phyloP scores from a whole-genome alignment of 2,113 vertebrate species.

The Seriola dumerili region DNA sequence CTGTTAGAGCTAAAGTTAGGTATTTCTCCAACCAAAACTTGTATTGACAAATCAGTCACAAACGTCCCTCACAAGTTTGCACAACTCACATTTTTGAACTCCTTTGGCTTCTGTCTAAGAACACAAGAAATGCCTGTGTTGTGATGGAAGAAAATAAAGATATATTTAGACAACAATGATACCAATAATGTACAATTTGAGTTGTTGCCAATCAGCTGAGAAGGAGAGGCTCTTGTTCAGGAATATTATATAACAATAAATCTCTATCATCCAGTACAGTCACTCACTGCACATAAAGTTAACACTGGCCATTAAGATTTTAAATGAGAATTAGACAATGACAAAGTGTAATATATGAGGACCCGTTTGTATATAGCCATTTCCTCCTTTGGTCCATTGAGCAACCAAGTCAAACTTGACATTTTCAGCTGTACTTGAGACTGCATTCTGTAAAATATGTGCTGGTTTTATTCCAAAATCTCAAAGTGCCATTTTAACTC shows the following conservation, averaged over 20 bases:
- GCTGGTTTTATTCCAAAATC: background rate
- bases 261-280: background rate
- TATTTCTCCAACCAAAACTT: background rate
- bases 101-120: background rate
- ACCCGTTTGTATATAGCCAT: background rate
- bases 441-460: background rate
- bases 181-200: background rate
- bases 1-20: background rate
- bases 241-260: background rate
- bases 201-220: background rate
- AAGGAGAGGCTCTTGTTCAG: background rate
- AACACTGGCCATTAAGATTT: background rate
- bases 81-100: background rate
- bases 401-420: background rate
- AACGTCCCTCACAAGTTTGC: background rate
- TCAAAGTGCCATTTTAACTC: background rate
- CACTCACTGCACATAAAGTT: background rate
- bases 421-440: background rate
- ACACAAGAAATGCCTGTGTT: background rate
- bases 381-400: background rate
- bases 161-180: background rate
- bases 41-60: background rate
- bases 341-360: background rate
- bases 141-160: background rate
- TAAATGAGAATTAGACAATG: background rate